Evolutionary conservation across 2,797 vertebrate species (phyloP), one percentile per base, ranked within the genome.

Genomic region (Forpus xanthops): DNA sequence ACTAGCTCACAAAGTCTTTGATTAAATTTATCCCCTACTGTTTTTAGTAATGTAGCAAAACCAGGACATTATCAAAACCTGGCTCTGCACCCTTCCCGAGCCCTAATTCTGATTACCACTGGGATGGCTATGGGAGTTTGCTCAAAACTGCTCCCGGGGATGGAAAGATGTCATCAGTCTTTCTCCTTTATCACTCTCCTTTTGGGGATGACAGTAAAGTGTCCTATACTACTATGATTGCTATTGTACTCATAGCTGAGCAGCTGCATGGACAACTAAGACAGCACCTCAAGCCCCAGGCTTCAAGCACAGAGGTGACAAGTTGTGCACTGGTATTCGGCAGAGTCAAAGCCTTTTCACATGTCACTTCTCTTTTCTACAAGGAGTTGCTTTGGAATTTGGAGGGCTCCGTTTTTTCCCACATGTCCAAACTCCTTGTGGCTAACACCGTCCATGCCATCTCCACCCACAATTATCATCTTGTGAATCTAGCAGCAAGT

Each of bases 401-500:
- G 2, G 23, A 60, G 20, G 21, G 31, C 5, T 83, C 27, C 4
- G 4, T 65, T 77, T 77, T 42, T 45, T n/a, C 18, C 33, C 4
- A 5, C 15, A 6, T 24, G 15, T 55, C 44, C 0, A 2, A 71
- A 8, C 11, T 81, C 50, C 31, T 35, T 31, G 10, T 56, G 20
- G 23, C 27, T 84, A 73, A 73, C 31, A 45, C 9, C 1, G 3
- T 82, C 31, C 3, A 4, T 68, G n/a, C 23, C n/a, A 41, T 16
- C 9, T 3, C 35, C 19, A 85, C 6, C 24, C 23, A 82, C 18
- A 71, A 88, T 31, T n/a, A 75, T 1, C 0, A 13, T 49, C 49
- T 79, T 85, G 47, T 85, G 52, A 93, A 31, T 75, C 64, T 53
- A 66, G 77, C 19, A 73, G 35, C 55, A 82, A 49, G 74, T 67